Base-by-base conservation (phyloP, 2,113 vertebrate species). In the Pteropus alecto region DNA sequence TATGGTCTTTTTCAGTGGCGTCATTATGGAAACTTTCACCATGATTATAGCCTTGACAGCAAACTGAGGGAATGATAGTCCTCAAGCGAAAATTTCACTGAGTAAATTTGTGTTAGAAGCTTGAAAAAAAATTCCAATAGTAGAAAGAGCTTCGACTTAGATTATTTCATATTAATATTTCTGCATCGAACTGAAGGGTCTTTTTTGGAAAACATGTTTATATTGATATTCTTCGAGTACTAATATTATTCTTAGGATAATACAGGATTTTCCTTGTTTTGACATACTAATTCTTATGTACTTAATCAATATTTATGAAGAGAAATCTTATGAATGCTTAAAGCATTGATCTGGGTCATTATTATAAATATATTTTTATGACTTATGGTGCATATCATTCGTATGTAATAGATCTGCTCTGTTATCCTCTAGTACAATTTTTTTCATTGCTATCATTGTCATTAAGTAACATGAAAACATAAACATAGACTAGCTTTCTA, bases 391-490 rank as follows among this genome's bases (percentile, higher is more conserved):
- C 14, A 5, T 48, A 61, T 96, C 3, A n/a, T 95, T 96, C 60
- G 13, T 67, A 46, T 87, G 19, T 28, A 82, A n/a, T 11, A 21
- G 10, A 68, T 87, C 1, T 41, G 74, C 76, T 96, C 81, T 94
- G 28, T 81, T 86, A 81, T 87, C 58, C 73, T 85, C 38, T 87
- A 79, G 38, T 73, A 51, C 24, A 77, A 2, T 63, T 94, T 90
- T 78, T 95, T 92, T 79, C 43, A 71, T 90, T 97, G 81, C 3
- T 61, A 19, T 16, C 22, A 79, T 84, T 68, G 60, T 87, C 38
- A n/a, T 24, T 71, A 96, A 97, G 9, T 88, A 86, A 54, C 35
- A 3, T 41, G 63, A 93, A 93, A 97, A 87, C 85, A 90, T 83
- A 78, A 88, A 94, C 86, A 58, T 8, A 74, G 21, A 0, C 58